Conservation (phyloP, 2,888 invertebrate species). For the Xestoiulus laeticollis region DNA sequence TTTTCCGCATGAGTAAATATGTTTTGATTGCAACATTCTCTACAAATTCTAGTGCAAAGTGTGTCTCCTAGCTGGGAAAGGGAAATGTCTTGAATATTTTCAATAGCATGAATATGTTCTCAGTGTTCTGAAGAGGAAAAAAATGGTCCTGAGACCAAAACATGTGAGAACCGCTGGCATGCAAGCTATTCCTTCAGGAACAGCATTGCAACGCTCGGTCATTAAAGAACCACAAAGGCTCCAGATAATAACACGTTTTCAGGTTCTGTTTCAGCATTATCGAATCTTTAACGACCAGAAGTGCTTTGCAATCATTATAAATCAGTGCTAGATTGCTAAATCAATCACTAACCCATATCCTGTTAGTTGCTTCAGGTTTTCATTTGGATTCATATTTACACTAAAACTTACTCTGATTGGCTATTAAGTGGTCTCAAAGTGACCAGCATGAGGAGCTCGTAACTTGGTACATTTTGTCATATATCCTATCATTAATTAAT, state of each 20-base stretch:
- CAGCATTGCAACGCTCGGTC: neutral
- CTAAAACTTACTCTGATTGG: neutral
- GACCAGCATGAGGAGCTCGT: neutral
- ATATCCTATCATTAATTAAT: neutral
- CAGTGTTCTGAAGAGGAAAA: no score
- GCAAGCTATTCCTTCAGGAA: no score
- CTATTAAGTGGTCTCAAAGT: neutral
- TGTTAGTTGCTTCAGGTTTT: neutral
- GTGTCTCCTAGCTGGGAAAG: no score
- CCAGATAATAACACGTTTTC: constrained; percentile 17
- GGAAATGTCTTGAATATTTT: no score
- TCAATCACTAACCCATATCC: neutral
- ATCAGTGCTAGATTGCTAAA: neutral
- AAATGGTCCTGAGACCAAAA: no score
- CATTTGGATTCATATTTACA: neutral
- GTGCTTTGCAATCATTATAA: constrained; percentile 23
- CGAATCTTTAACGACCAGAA: constrained; percentile 29
- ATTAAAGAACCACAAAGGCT: neutral
- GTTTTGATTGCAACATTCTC: no score
- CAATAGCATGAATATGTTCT: no score
- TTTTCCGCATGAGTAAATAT: no score
- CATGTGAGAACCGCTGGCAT: no score
- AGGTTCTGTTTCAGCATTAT: constrained; percentile 24
- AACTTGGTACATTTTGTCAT: neutral
- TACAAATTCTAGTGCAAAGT: no score